These are phyloP conservation scores for Chloebia gouldiae DNA, from an alignment of 2,113 vertebrate species.

Conservation along the genomic window DNA sequence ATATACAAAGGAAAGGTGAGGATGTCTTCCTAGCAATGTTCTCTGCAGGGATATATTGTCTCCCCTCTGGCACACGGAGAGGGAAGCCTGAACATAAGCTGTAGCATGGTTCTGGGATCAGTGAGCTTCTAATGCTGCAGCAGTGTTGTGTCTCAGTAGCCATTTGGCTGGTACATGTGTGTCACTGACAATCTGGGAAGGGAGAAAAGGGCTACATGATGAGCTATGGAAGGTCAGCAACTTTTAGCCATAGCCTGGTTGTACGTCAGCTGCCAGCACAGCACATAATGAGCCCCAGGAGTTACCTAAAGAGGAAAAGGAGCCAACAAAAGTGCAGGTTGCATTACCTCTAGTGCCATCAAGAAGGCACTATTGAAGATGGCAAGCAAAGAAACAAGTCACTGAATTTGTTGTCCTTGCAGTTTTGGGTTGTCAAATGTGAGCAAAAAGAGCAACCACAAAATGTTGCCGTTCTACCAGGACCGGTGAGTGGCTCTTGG, in stretches of 20 bases:
- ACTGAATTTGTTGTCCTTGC: neutral
- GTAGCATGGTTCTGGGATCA: neutral
- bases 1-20: neutral
- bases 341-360: neutral
- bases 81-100: neutral
- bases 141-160: fast-evolving
- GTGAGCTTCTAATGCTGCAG: neutral
- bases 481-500: fast-evolving
- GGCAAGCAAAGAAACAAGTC: neutral
- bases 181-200: neutral
- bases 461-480: neutral
- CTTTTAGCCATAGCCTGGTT: neutral
- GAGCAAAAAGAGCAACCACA: neutral
- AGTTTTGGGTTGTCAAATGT: neutral
- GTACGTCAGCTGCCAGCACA: fast-evolving
- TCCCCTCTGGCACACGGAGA: neutral
- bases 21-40: neutral
- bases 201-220: neutral
- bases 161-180: neutral
- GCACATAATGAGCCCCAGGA: fast-evolving
- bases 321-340: neutral
- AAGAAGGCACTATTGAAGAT: neutral
- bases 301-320: neutral
- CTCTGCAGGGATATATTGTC: neutral
- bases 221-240: neutral